A percentile compares a stretch with the other conserved stretches of the same genome.
Conservation (phyloP, 2,797 vertebrate species). For the Enteromius trimaculatus region DNA sequence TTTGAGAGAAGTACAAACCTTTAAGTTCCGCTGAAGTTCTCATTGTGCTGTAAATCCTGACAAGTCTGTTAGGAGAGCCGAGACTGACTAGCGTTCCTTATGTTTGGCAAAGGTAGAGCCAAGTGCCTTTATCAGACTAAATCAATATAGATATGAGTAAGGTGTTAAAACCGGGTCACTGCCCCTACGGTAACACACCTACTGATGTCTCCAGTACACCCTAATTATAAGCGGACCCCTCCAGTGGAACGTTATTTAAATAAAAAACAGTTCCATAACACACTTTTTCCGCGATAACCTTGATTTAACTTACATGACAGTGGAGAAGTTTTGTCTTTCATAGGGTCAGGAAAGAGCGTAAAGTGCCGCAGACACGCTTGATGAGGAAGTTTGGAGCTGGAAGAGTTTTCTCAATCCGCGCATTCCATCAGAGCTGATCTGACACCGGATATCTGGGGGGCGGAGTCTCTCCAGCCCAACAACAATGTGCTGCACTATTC, state of each 20-base stretch:
- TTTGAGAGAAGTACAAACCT: slow-evolving; percentile 60
- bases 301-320: slow-evolving; percentile 75
- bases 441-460: slow-evolving; percentile 61
- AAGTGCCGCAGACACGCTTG: slow-evolving; percentile 21
- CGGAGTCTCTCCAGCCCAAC: slow-evolving; percentile 71
- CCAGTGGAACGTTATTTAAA: neutral
- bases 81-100: neutral
- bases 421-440: slow-evolving; percentile 65
- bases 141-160: slow-evolving; percentile 54
- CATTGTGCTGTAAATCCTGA: slow-evolving; percentile 48
- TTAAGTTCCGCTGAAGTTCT: slow-evolving; percentile 63
- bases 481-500: slow-evolving; percentile 63
- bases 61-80: slow-evolving; percentile 9
- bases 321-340: slow-evolving; percentile 78
- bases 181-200: slow-evolving; percentile 10
- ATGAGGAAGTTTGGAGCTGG: slow-evolving; percentile 44
- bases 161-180: slow-evolving; percentile 64
- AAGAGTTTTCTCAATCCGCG: slow-evolving; percentile 60
- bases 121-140: slow-evolving; percentile 47
- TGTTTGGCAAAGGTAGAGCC: slow-evolving; percentile 45
- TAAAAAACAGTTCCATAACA: neutral
- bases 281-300: neutral
- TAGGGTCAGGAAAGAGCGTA: slow-evolving; percentile 42
- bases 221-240: neutral
- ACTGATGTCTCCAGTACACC: neutral